These are phyloP conservation scores for Etia nguti DNA, from an alignment of 2,113 vertebrate genomes.

Conservation along the genomic window DNA sequence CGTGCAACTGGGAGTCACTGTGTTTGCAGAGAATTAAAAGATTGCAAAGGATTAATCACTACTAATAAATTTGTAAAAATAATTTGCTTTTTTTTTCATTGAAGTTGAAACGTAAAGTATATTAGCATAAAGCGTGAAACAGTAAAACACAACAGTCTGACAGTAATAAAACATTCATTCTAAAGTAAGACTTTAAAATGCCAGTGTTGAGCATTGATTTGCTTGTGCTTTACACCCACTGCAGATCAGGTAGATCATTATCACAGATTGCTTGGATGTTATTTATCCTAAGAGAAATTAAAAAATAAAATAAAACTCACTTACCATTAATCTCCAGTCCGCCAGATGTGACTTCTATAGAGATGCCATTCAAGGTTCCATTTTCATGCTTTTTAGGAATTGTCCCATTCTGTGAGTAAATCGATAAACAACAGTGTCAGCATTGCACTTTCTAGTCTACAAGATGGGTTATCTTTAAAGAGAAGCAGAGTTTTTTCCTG, in stretches of 20 bases:
- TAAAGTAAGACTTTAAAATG: not conserved
- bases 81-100: not conserved
- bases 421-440: not conserved
- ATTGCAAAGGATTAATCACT: conserved; percentile 13
- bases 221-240: not conserved
- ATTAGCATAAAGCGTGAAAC: not conserved
- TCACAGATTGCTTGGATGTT: not conserved
- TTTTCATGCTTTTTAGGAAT: conserved; percentile 39
- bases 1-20: conserved; percentile 15
- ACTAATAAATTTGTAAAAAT: not conserved
- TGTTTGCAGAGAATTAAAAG: conserved; percentile 40
- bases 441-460: not conserved
- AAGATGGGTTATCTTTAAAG: not conserved
- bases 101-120: not conserved
- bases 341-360: not conserved
- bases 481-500: not conserved
- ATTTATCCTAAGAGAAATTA: not conserved
- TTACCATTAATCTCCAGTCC: conserved; percentile 38
- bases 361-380: conserved; percentile 52
- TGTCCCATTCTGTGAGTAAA: conserved; percentile 9
- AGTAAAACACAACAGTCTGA: not conserved
- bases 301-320: not conserved
- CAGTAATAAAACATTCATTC: not conserved
- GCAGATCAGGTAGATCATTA: not conserved
- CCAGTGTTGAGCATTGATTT: not conserved